Percentiles rank a stretch among this genome's conserved stretches.
phyloP scores from a whole-genome alignment of 2,113 vertebrate species.

The Myanophis thanlyinensis region DNA sequence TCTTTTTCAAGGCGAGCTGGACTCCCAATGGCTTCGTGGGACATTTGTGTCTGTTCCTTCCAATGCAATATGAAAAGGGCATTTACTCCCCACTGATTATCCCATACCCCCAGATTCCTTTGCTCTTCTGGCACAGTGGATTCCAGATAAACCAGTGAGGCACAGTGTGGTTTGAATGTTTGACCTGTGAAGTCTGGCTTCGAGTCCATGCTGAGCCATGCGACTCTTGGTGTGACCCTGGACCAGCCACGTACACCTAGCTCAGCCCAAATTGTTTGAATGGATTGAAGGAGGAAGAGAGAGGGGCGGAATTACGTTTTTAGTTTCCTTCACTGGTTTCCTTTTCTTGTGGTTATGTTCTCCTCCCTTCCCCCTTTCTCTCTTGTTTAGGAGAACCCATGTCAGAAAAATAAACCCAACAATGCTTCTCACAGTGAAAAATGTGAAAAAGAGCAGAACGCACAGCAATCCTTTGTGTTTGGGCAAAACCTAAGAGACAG shows the following conservation, averaged over 20 bases:
- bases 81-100: neutral
- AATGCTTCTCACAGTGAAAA: conserved; percentile 69
- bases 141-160: neutral
- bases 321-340: neutral
- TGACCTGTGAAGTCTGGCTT: neutral
- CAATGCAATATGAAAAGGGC: neutral
- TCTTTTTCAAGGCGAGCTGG: neutral
- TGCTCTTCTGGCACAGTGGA: neutral
- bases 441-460: conserved; percentile 71
- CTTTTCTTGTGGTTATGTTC: neutral
- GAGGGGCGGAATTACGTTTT: neutral
- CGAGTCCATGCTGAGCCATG: neutral
- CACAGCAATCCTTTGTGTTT: conserved; percentile 88
- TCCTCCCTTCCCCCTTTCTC: neutral
- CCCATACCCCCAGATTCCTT: neutral
- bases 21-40: neutral
- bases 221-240: neutral
- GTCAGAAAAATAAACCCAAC: conserved; percentile 59
- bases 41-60: neutral
- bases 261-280: neutral
- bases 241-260: neutral
- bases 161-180: neutral
- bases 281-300: no score
- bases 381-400: conserved; percentile 70
- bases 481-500: conserved; percentile 96